Percentiles rank a stretch among this genome's conserved stretches.
phyloP scores from a whole-genome alignment of 2,113 vertebrate species.

The Cyprichromis sp. region DNA sequence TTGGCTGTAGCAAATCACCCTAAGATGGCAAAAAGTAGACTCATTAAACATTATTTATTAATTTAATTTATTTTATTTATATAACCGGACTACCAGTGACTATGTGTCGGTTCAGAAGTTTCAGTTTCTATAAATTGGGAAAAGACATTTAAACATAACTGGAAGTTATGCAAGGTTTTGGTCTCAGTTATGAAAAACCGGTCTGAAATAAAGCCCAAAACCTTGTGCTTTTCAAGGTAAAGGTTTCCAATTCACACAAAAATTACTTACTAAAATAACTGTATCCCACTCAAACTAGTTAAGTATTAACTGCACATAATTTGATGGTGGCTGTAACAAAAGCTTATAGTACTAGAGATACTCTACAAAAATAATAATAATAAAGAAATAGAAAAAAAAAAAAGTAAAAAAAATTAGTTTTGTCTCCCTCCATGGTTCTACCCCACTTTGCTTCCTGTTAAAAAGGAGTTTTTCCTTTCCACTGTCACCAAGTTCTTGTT shows the following conservation, averaged over 20 bases:
- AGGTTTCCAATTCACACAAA: not conserved
- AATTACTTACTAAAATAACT: not conserved
- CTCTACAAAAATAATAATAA: not conserved
- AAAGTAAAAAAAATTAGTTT: not conserved
- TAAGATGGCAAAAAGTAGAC: not conserved
- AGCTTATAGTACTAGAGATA: not conserved
- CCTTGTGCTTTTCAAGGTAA: not conserved
- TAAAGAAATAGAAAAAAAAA: not conserved
- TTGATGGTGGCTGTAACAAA: not conserved
- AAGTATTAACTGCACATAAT: not conserved
- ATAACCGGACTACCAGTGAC: not conserved
- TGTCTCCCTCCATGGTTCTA: not conserved
- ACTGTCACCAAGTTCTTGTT: not conserved
- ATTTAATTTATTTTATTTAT: not conserved
- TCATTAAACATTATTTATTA: not conserved
- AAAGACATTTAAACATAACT: not conserved
- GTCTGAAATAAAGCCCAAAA: not conserved
- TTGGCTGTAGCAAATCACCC: not conserved
- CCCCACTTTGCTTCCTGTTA: not conserved
- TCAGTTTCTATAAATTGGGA: not conserved
- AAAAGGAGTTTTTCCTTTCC: not conserved
- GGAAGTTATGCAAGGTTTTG: not conserved
- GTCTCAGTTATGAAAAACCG: not conserved
- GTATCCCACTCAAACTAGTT: not conserved
- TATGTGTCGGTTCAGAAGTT: not conserved